These are phyloP conservation scores for Arvicanthis niloticus DNA, from an alignment of 2,113 vertebrate species.

Conservation along the genomic window DNA sequence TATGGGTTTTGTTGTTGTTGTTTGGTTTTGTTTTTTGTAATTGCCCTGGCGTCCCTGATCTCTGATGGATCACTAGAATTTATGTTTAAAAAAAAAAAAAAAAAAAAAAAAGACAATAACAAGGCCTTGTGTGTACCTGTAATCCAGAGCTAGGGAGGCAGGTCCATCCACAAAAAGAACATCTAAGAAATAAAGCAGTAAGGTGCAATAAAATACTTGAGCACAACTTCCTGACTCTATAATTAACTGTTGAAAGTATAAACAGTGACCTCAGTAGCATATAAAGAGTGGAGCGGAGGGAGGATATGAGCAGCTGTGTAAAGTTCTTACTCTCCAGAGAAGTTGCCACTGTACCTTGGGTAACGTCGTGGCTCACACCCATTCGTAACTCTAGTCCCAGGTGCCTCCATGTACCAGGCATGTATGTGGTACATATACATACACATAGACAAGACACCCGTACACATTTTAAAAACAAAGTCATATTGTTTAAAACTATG, in stretches of 20 bases:
- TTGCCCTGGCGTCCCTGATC: not conserved
- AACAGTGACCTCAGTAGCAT: not conserved
- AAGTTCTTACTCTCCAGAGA: not conserved
- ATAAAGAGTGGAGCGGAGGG: not conserved
- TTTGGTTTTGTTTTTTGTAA: not conserved
- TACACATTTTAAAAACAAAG: not conserved
- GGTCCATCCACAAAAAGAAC: not conserved
- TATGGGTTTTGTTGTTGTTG: no score
- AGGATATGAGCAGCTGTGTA: not conserved
- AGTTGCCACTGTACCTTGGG: no score
- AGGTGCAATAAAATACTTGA: not conserved
- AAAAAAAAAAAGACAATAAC: not conserved
- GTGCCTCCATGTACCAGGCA: not conserved
- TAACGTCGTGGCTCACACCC: not conserved
- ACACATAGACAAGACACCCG: not conserved
- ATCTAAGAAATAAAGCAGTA: not conserved
- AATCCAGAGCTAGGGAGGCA: not conserved
- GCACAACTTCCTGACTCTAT: not conserved
- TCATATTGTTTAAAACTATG: not conserved
- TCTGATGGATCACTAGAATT: not conserved
- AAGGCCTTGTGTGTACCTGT: not conserved
- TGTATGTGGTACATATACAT: not conserved
- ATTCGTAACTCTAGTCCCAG: not conserved
- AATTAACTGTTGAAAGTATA: not conserved
- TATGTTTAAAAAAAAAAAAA: not conserved